Percentiles rank a stretch among this genome's conserved stretches.
phyloP scores from a whole-genome alignment of 2,113 vertebrate species.

The Pycnonotus jocosus region DNA sequence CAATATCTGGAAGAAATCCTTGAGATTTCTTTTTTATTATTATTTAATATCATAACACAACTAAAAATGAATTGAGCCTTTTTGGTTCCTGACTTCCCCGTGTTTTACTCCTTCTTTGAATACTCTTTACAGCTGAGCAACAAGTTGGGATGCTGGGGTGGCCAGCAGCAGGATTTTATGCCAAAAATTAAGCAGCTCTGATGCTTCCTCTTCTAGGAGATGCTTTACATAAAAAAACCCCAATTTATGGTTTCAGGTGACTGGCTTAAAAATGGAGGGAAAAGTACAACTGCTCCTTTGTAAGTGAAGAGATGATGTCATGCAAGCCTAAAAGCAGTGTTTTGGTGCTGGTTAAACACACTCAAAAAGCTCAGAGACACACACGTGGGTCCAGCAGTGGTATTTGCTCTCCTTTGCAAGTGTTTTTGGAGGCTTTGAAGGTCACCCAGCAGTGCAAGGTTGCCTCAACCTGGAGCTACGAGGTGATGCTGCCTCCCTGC shows the following conservation, averaged over 20 bases:
- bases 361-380: neutral
- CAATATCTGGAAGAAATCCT: neutral
- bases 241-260: neutral
- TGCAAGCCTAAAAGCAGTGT: neutral
- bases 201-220: neutral
- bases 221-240: neutral
- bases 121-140: neutral
- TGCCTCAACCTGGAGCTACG: neutral
- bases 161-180: neutral
- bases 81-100: neutral
- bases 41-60: neutral
- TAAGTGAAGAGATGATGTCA: neutral
- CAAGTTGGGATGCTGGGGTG: neutral
- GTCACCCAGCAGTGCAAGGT: neutral
- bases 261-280: neutral
- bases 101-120: neutral
- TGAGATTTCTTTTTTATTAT: neutral
- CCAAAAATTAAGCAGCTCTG: neutral
- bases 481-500: neutral
- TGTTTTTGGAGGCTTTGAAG: neutral
- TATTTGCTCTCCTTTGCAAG: neutral
- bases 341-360: neutral
- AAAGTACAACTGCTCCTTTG: neutral
- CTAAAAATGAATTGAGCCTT: neutral
- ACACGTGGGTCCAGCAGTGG: neutral